Percentiles rank a stretch among this genome's conserved stretches.
phyloP scores from a whole-genome alignment of 2,797 vertebrate species.

The Pipistrellus kuhlii region DNA sequence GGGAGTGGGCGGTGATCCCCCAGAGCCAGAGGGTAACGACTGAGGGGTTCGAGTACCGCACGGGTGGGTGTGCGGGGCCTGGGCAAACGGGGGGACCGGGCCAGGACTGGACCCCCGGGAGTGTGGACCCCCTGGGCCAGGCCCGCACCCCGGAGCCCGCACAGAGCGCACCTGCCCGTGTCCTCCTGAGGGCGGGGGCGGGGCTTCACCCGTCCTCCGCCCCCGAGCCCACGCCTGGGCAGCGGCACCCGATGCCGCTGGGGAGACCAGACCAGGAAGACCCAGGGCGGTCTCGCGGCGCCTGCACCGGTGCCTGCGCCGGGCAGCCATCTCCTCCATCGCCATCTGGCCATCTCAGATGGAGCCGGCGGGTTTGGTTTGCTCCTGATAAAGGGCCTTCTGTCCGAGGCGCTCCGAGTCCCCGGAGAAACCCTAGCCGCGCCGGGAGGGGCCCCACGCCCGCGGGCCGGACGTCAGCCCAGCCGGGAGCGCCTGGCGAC shows the following conservation, averaged over 20 bases:
- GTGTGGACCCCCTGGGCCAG: too few species aligned
- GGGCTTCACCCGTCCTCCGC: neutral
- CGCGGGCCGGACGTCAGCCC: neutral
- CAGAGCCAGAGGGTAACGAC: neutral
- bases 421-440: neutral
- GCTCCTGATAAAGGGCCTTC: slow-evolving; percentile 37
- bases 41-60: neutral
- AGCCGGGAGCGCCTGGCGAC: neutral
- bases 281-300: neutral
- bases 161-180: fast-evolving
- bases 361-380: neutral
- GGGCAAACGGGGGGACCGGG: neutral
- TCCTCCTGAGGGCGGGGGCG: neutral
- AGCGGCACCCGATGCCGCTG: neutral
- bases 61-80: neutral
- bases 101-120: neutral
- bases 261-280: neutral
- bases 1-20: neutral
- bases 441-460: neutral
- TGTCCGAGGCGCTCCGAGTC: neutral
- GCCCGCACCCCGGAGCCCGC: neutral
- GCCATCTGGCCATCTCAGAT: slow-evolving; percentile 63
- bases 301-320: neutral
- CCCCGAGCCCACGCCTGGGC: too few species aligned
- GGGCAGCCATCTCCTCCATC: neutral